Base-by-base conservation (phyloP, 1,140 invertebrate species). In the Aphelenchoides besseyi region DNA sequence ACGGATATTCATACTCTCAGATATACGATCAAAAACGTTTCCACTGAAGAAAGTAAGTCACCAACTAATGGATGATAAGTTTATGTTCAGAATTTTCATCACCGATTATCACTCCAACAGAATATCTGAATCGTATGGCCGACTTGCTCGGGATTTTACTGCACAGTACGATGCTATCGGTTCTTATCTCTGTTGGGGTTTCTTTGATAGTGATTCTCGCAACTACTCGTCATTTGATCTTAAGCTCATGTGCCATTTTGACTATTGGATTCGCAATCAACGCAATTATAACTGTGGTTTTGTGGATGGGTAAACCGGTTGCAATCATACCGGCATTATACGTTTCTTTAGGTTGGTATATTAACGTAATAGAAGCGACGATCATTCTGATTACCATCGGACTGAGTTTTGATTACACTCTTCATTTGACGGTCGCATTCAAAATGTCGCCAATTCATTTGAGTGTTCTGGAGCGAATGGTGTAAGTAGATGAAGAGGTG, bases 341-440 rank as follows among this genome's bases (percentile, higher is more conserved):
- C 59, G 33, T 92, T 75, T n/a, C n/a, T n/a, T n/a, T n/a, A n/a
- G 91, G 90, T 16, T 98, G 95, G 95, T 91, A 92, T 82, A 87
- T 98, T 5, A 95, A 96, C 87, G 90, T 98, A 71, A 87, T 98
- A 55, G 95, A 98, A 87, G 95, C 94, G 78, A 90, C 95, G 36
- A 91, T 93, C 18, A 90, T 97, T 55, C 93, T 92, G 2, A 90
- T 94, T 18, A 92, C 94, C 18, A 94, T 97, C 76, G 95, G 95
- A 8, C 88, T 98, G 74, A 91, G 93, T 26, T 92, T 96, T 36
- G 95, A 98, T 87, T 95, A 95, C 82, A 94, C 92, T 84, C 87
- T 97, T 18, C 94, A 97, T 86, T 95, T 94, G 83, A 91, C 91
- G 48, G 69, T 76, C 30, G 74, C 74, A 9, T 75, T 74, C 57